Base-by-base conservation (phyloP, 2,888 invertebrate species). In the Metalampra italica region DNA sequence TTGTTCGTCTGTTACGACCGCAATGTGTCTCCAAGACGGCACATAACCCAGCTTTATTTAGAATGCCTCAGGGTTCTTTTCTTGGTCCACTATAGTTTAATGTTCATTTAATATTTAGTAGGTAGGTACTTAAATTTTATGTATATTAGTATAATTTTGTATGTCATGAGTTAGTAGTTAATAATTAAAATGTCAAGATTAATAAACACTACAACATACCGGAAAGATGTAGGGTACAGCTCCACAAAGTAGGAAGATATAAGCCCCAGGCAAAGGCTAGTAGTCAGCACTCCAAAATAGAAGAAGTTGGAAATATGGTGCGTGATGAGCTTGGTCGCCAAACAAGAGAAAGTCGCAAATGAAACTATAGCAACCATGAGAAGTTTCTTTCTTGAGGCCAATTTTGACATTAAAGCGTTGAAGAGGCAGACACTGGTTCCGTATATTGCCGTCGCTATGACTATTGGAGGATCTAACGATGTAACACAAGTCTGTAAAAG, bases 241-340 rank as follows among this genome's bases (percentile, higher is more conserved):
- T 76, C 78, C n/a, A 76, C 68, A 29, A 68, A 73, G 43, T 76
- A 78, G 0, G 73, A 68, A 41, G 67, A 71, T 5, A 74, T 57
- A 1, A 72, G 57, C 3, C 73, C 77, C 41, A 72, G 68, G 7
- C 62, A 57, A 7, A 77, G 46, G 12, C 66, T 71, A 34, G 63
- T 69, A 0, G 64, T 47, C 14, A 68, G 30, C 7, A 71, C 46
- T 0, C 71, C 70, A 11, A 45, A 39, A 22, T 30, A 45, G 9
- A 74, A 59, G 57, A 72, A 71, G 56, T 71, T 55, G 11, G 71
- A 43, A 43, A 77, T 68, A n/a, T 71, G 75, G 22, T 45, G 45
- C 11, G 34, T 48, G n/a, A 50, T 47, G 15, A 45, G 14, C 13
- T 53, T 29, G 9, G 59, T 41, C 9, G 44, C 54, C 3, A 58